phyloP scores from a whole-genome alignment of 2,797 vertebrate species.

The Aplochiton taeniatus region DNA sequence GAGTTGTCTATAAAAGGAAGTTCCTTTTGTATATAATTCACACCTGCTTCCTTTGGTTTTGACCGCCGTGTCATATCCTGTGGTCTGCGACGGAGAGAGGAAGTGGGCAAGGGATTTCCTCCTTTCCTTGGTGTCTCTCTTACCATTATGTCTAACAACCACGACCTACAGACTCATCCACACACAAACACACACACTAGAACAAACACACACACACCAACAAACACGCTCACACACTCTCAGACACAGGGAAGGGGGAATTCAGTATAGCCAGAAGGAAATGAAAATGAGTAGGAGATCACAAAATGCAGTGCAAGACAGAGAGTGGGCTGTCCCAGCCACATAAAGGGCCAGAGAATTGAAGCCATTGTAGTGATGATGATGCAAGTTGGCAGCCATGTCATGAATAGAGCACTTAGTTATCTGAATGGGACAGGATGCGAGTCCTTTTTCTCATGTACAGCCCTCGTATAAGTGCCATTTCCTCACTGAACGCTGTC shows the following conservation, averaged over 20 bases:
- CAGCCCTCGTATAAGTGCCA: neutral
- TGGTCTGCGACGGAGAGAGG: constrained; percentile 44
- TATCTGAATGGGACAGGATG: constrained; percentile 34
- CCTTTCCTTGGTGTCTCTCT: constrained; percentile 33
- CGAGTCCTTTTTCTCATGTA: constrained; percentile 26
- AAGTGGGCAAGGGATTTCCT: constrained; percentile 46
- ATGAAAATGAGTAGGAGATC: constrained; percentile 44
- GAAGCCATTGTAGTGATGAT: constrained; percentile 58
- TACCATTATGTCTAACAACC: constrained; percentile 31
- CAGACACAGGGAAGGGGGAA: constrained; percentile 1
- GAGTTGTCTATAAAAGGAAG: constrained; percentile 16
- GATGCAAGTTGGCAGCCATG: constrained; percentile 57
- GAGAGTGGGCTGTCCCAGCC: constrained; percentile 45
- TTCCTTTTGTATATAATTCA: constrained; percentile 23
- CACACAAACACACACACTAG: neutral
- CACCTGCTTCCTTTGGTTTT: constrained; percentile 37
- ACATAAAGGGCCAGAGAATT: constrained; percentile 50
- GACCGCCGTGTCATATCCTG: constrained; percentile 50
- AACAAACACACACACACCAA: constrained; percentile 2
- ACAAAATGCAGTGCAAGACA: constrained; percentile 42
- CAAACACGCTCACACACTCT: constrained; percentile 2
- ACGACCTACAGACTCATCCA: neutral
- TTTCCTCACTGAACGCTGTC: too few relatives aligned
- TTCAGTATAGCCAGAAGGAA: constrained; percentile 43
- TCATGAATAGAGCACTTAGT: constrained; percentile 44